Evolutionary conservation across 2,888 invertebrate species (phyloP).

Genomic region (Melinaea menophilus): DNA sequence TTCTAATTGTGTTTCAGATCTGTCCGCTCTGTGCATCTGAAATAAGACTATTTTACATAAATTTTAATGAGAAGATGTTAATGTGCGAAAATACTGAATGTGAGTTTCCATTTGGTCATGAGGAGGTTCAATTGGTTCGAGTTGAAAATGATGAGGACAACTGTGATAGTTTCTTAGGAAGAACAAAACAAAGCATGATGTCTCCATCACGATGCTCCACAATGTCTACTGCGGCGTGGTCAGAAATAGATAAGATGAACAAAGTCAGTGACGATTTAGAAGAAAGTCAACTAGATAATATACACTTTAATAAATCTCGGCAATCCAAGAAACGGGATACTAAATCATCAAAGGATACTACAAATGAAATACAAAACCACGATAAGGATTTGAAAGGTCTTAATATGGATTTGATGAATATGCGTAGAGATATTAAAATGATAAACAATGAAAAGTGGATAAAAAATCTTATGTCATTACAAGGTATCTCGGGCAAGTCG

Average conservation of each 20-base stretch:
- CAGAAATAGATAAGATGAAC: constrained; percentile 45
- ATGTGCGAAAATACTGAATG: constrained; percentile 60
- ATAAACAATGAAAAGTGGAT: constrained; percentile 56
- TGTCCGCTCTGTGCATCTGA: constrained; percentile 55
- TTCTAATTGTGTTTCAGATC: constrained; percentile 41
- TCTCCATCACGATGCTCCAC: constrained; percentile 36
- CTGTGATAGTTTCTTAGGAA: constrained; percentile 36
- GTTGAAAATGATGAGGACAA: constrained; percentile 38
- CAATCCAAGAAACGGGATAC: constrained; percentile 18
- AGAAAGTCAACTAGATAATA: constrained; percentile 32
- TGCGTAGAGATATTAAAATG: constrained; percentile 26
- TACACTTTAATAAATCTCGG: neutral
- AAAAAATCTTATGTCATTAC: constrained; percentile 45
- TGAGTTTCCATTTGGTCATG: constrained; percentile 56
- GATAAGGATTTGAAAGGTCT: constrained; percentile 45
- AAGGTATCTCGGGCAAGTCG: constrained; percentile 41
- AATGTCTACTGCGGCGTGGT: constrained; percentile 43
- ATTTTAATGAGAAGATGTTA: constrained; percentile 50
- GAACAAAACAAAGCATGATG: constrained; percentile 16
- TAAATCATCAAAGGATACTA: constrained; percentile 15
- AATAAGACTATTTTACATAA: constrained; percentile 48
- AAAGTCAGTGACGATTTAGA: constrained; percentile 38
- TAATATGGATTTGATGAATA: constrained; percentile 37
- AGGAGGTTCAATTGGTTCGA: constrained; percentile 45
- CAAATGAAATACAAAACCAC: constrained; percentile 38